A percentile compares a stretch with the other conserved stretches of the same genome.
phyloP scores from a whole-genome alignment of 2,797 vertebrate species.

The Rachycentron canadum region DNA sequence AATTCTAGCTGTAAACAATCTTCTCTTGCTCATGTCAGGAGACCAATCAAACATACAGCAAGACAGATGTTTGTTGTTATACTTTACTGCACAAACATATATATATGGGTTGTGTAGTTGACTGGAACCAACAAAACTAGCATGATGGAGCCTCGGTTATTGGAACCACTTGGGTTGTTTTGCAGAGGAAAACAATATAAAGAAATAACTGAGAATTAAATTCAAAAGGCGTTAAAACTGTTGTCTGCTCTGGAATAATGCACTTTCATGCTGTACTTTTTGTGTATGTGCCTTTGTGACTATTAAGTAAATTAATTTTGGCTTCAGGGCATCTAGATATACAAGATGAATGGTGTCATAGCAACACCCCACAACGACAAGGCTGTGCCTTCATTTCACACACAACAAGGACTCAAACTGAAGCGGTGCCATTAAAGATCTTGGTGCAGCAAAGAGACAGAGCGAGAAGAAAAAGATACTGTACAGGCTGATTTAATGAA shows the following conservation, averaged over 20 bases:
- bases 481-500: constrained; percentile 48
- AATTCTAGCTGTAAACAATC: constrained; percentile 46
- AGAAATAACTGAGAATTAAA: not conserved
- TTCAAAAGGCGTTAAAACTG: constrained; percentile 11
- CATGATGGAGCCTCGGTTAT: constrained; percentile 21
- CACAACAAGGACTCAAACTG: not conserved
- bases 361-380: constrained; percentile 29
- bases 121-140: constrained; percentile 10
- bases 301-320: constrained; percentile 30
- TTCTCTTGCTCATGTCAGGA: constrained; percentile 47
- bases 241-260: constrained; percentile 24
- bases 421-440: constrained; percentile 26
- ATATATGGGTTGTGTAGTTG: constrained; percentile 23
- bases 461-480: constrained; percentile 9
- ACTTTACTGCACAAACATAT: constrained; percentile 64
- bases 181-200: constrained; percentile 23
- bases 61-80: constrained; percentile 71
- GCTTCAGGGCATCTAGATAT: constrained; percentile 28
- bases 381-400: constrained; percentile 33
- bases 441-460: constrained; percentile 13
- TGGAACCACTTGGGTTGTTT: constrained; percentile 41
- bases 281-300: constrained; percentile 29
- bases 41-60: constrained; percentile 68
- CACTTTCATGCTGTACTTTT: not conserved
- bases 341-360: constrained; percentile 32